phyloP scores from a whole-genome alignment of 2,797 vertebrate genomes.

The Pangasius djambal region DNA sequence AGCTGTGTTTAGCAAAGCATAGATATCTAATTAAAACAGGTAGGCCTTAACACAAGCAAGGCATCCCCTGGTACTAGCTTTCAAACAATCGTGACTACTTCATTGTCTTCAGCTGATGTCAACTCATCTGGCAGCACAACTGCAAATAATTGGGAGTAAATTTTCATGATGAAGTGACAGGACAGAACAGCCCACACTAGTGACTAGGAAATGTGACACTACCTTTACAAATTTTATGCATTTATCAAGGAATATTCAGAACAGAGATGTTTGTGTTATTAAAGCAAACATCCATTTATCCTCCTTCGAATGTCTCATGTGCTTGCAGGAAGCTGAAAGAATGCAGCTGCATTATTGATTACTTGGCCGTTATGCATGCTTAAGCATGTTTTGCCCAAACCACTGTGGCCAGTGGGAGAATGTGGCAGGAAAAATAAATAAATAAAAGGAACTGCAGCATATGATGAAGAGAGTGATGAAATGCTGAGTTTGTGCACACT shows the following conservation, averaged over 20 bases:
- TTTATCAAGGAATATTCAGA: conserved; percentile 18
- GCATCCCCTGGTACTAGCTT: conserved; percentile 51
- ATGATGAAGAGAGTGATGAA: conserved; percentile 56
- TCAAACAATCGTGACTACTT: conserved; percentile 57
- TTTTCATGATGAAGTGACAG: not conserved
- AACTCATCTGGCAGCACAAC: conserved; percentile 36
- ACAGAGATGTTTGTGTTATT: conserved; percentile 40
- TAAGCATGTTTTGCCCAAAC: conserved; percentile 60
- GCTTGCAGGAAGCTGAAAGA: conserved; percentile 53
- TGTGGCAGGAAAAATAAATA: conserved; percentile 28
- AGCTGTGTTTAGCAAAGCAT: conserved; percentile 58
- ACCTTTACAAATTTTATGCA: not conserved
- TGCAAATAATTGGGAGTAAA: conserved; percentile 35
- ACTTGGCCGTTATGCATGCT: conserved; percentile 57
- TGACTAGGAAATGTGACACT: not conserved
- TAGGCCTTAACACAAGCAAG: conserved; percentile 51
- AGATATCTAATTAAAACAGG: conserved; percentile 61
- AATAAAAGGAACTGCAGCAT: conserved; percentile 36
- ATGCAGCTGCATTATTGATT: conserved; percentile 60
- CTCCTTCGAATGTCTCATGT: conserved; percentile 47
- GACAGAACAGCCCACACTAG: not conserved
- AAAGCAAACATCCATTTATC: conserved; percentile 56
- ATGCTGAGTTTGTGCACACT: conserved; percentile 54
- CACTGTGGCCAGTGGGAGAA: conserved; percentile 39
- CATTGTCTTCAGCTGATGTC: conserved; percentile 46